Percentiles rank a stretch among this genome's conserved stretches.
phyloP scores from a whole-genome alignment of 2,888 invertebrate genomes.

The Eupithecia dodoneata region DNA sequence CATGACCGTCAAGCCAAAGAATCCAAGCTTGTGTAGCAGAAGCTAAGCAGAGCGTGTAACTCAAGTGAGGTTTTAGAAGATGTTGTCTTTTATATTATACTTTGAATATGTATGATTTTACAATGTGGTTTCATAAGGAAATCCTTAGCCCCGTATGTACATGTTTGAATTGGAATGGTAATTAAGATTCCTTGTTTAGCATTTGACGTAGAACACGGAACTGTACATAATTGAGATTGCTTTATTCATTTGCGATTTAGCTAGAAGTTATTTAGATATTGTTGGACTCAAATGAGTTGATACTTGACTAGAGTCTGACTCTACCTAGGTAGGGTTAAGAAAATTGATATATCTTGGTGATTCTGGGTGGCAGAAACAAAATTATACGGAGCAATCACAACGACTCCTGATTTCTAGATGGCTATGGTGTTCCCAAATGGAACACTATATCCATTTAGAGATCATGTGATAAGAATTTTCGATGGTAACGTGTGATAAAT shows the following conservation, averaged over 20 bases:
- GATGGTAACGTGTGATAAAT: constrained; percentile 31
- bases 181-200: constrained; percentile 47
- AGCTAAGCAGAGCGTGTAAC: neutral
- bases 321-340: neutral
- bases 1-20: neutral
- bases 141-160: constrained; percentile 40
- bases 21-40: neutral
- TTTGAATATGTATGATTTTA: constrained; percentile 14
- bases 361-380: neutral
- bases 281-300: neutral
- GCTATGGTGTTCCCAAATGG: neutral
- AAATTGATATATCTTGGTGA: neutral
- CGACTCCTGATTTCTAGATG: neutral
- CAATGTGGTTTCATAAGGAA: constrained; percentile 43
- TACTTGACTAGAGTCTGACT: neutral
- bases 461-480: constrained; percentile 5
- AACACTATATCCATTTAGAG: no score
- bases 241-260: constrained; percentile 44
- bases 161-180: constrained; percentile 47
- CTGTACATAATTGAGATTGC: constrained; percentile 46
- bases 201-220: constrained; percentile 54
- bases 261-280: constrained; percentile 25
- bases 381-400: neutral
- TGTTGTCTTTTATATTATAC: constrained; percentile 7
- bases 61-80: neutral